A percentile compares a stretch with the other conserved stretches of the same genome.
Conservation (phyloP, 2,888 invertebrate genomes). For the Entomobrya multifasciata region DNA sequence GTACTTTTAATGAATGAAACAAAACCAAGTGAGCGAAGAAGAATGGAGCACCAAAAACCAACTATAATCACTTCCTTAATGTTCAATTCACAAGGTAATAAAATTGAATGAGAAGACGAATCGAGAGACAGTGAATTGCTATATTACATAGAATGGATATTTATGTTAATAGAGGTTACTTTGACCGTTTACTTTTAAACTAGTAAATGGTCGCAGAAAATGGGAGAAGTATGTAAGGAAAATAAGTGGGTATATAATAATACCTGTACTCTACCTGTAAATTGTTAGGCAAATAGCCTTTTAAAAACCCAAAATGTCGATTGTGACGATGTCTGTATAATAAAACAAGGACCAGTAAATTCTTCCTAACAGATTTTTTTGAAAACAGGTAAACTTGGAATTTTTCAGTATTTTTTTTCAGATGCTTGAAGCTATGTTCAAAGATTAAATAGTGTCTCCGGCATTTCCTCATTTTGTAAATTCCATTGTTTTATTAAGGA, state of each 20-base stretch:
- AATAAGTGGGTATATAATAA: neutral
- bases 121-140: neutral
- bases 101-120: slow-evolving; percentile 35
- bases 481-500: neutral
- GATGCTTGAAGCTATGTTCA: neutral
- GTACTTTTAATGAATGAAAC: slow-evolving; percentile 10
- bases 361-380: neutral
- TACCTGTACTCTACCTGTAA: no score
- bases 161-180: neutral
- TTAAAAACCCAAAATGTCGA: slow-evolving; percentile 16
- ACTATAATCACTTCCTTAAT: slow-evolving; percentile 60
- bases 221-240: neutral
- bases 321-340: neutral
- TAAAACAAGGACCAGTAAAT: slow-evolving; percentile 9
- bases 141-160: neutral
- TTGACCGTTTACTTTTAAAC: neutral
- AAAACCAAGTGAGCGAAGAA: neutral
- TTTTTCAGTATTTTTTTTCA: neutral
- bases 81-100: slow-evolving; percentile 46
- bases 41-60: slow-evolving; percentile 9
- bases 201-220: neutral
- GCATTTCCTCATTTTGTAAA: slow-evolving; percentile 20
- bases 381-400: neutral
- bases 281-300: no score
- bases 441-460: neutral